Evolutionary conservation across 2,113 vertebrate genomes (phyloP).

Genomic region (Paralichthys olivaceus): DNA sequence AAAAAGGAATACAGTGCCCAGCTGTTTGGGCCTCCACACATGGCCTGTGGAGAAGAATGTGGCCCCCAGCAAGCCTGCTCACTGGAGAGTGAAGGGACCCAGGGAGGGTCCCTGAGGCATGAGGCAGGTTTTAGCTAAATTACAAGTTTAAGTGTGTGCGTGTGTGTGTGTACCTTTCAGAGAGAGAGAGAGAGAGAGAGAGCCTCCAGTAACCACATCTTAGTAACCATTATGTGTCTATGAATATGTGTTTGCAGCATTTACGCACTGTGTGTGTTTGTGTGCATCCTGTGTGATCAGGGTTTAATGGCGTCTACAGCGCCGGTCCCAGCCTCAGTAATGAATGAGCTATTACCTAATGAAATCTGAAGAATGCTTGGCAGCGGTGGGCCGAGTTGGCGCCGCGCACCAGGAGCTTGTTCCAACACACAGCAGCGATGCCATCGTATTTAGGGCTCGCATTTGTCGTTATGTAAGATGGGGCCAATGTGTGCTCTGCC

Average conservation of each 20-base stretch:
- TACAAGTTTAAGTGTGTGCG: slow-evolving; percentile 45
- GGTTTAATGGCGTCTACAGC: slow-evolving; percentile 68
- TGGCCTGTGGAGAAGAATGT: slow-evolving; percentile 45
- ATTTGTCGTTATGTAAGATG: slow-evolving; percentile 53
- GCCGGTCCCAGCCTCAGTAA: slow-evolving; percentile 64
- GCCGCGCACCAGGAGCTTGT: slow-evolving; percentile 36
- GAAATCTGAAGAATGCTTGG: slow-evolving; percentile 80
- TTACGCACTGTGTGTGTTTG: slow-evolving; percentile 5
- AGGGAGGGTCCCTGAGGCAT: slow-evolving; percentile 47
- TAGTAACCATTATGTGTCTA: slow-evolving; percentile 25
- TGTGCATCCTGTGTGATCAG: slow-evolving; percentile 54
- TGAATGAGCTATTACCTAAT: slow-evolving; percentile 81
- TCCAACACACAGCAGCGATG: slow-evolving; percentile 67
- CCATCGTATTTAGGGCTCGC: slow-evolving; percentile 68
- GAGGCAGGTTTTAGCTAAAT: slow-evolving; percentile 58
- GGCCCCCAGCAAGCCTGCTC: slow-evolving; percentile 56
- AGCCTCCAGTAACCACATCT: slow-evolving; percentile 18
- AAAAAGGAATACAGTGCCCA: slow-evolving; percentile 47
- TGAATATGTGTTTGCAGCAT: slow-evolving; percentile 12
- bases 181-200: neutral
- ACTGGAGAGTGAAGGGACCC: slow-evolving; percentile 68
- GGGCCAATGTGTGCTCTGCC: slow-evolving; percentile 65
- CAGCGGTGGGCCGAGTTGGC: slow-evolving; percentile 66
- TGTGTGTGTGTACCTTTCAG: slow-evolving; percentile 11
- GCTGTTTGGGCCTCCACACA: slow-evolving; percentile 65